phyloP scores from a whole-genome alignment of 2,888 invertebrate species.

The Acleris cristana region DNA sequence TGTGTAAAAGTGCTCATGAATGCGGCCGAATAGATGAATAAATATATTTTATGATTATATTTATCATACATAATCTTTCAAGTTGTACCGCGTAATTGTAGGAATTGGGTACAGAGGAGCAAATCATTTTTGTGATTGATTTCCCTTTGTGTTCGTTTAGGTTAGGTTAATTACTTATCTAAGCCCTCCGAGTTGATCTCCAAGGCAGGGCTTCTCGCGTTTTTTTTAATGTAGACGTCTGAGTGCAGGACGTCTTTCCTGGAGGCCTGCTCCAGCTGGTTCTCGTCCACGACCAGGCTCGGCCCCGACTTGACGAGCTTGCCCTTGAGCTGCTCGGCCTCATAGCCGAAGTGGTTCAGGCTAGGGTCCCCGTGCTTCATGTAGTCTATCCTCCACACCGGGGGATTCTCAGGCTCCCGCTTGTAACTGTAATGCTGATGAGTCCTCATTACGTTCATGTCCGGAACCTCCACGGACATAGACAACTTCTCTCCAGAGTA shows the following conservation, averaged over 20 bases:
- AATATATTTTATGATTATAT: too few relatives aligned
- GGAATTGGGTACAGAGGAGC: too few relatives aligned
- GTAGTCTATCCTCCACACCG: constrained; percentile 75
- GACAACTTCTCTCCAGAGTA: constrained; percentile 66
- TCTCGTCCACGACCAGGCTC: constrained; percentile 55
- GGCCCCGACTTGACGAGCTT: constrained; percentile 61
- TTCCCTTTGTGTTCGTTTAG: too few relatives aligned
- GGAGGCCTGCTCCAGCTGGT: constrained; percentile 47
- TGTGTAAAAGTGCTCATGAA: too few relatives aligned
- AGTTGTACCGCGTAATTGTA: too few relatives aligned
- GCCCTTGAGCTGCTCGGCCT: constrained; percentile 54
- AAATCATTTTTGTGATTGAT: too few relatives aligned
- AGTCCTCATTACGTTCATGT: constrained; percentile 48
- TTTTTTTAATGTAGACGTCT: constrained; percentile 72
- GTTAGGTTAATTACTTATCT: constrained; percentile 41
- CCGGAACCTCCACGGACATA: constrained; percentile 66
- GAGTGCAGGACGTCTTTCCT: constrained; percentile 68
- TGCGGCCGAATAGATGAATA: too few relatives aligned
- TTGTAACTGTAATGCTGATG: constrained; percentile 55
- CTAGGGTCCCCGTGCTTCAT: constrained; percentile 71
- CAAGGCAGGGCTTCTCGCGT: constrained; percentile 51
- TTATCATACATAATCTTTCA: too few relatives aligned
- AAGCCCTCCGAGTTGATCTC: constrained; percentile 51
- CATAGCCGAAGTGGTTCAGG: constrained; percentile 55
- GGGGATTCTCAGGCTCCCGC: constrained; percentile 53